Base-by-base conservation (phyloP, 2,113 vertebrate genomes). In the Anseranas semipalmata region DNA sequence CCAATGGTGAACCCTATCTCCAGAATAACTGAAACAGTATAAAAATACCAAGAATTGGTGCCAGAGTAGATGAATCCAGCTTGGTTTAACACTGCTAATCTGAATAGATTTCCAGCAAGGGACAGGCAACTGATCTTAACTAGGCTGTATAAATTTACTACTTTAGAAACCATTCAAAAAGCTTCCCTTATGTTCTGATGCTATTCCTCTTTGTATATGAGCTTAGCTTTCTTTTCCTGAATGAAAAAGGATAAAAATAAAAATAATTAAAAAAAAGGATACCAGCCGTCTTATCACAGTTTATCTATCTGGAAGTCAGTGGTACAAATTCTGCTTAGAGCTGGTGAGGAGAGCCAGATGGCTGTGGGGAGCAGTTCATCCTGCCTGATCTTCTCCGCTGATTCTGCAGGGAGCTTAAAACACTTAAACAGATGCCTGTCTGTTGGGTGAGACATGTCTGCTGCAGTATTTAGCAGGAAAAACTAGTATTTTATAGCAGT, bases 401-500 rank as follows among this genome's bases (percentile, higher is more conserved):
- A 65, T 63, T 33, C 41, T 52, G 46, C 81, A 87, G 48, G 43
- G 83, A 80, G 37, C 50, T 66, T 80, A 62, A 82, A 90, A 77
- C 46, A 25, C 63, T 93, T 66, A 59, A 53, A 67, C 37, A 77
- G 59, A 46, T 95, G 46, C 28, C 35, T 77, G 46, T 39, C 63
- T 89, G 55, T 80, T 93, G 59, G 53, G 50, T 74, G 70, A 92
- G 89, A 87, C 4, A 1, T 12, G 72, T 63, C 72, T 93, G 76
- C 80, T 78, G 60, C 43, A 39, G 65, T 89, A 56, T 77, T 88
- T 45, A 89, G 90, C 89, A 90, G 84, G 83, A 95, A 93, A 86
- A 95, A 92, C 87, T 56, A 45, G 91, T 87, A 78, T 79, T 85
- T 81, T 78, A 41, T 86, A 85, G 87, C 58, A 93, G 89, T 78